Evolutionary conservation across 92 coral and sea anemone genomes (phyloP), one percentile per base, ranked within the genome.

Genomic region (Siderastrea siderea): DNA sequence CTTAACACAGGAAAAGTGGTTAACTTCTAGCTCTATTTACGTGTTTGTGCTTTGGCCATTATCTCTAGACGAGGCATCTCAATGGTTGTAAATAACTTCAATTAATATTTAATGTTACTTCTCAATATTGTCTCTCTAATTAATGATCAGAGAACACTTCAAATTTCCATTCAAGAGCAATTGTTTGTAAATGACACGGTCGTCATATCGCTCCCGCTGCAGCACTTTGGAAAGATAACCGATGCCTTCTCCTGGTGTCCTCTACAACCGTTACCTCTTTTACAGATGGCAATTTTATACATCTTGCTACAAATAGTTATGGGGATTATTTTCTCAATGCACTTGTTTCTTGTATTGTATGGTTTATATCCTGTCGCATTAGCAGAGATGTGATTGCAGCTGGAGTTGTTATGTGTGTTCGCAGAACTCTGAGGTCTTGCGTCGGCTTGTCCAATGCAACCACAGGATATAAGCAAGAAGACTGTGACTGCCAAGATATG

Each of bases 341-440:
- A 72, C 54, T 3, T 16, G 43, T 51, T 72, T 1, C 3, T 7
- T 49, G 77, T 1, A 49, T 6, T 1, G 44, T 7, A 3, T 72
- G 77, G 77, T 72, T 59, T 5, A 49, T 72, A 47, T 7, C 53
- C 38, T 11, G 57, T 7, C 5, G 77, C 26, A 43, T n/a, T 17
- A 16, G 44, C 15, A 48, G 17, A 3, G 77, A 72, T 14, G 4
- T 10, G 57, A 50, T 50, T 47, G 45, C 60, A 67, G 3, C 12
- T 67, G 46, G 47, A 13, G 47, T 13, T 43, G 73, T 26, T 26
- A 26, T 7, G 5, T 44, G 11, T 6, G 3, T 3, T 12, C 3
- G 77, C 6, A 51, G 59, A n/a, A 17, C 61, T 50, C 50, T 79
- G 74, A 4, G 76, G 85, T 53, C 47, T 81, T 17, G 76, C 85